Evolutionary conservation across 2,113 vertebrate species (phyloP), one percentile per base, ranked within the genome.

Genomic region (Alexandromys fortis): DNA sequence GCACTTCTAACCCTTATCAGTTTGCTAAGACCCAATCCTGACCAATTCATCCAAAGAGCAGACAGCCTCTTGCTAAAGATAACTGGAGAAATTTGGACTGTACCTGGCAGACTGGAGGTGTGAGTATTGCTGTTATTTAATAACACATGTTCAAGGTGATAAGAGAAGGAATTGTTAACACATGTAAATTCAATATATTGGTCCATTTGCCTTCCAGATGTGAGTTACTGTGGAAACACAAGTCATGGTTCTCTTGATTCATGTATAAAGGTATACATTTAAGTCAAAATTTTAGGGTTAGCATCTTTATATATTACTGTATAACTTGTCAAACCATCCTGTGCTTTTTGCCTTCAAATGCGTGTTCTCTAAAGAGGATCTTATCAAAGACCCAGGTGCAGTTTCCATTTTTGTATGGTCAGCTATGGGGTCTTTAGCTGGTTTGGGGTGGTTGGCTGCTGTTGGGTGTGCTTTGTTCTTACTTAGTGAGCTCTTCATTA

Each of bases 191-290:
- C 85, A 61, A 86, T 47, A 35, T 26, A 83, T 77, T 67, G 86
- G 55, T 63, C 42, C 33, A 86, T 88, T 73, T 94, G 75, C n/a
- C 49, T 55, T 94, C 86, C 77, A 89, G 89, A 45, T 93, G 13
- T 91, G 68, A 94, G 77, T 96, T 90, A 92, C 68, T 94, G 79
- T 96, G 47, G 81, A 79, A 88, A 76, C 73, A 90, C 33, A 86
- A 94, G 76, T 65, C 63, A 77, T 87, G 91, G 86, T 88, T 94
- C 7, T 75, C 68, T 79, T 85, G 49, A 94, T 26, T 78, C 0
- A 61, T 49, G 79, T 42, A 78, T 92, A 92, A 90, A 55, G 83
- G 83, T 75, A 68, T 42, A 90, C 61, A 30, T n/a, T 35, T 68
- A 70, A 35, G 38, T 87, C 35, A 92, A 8, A 86, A 82, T 76